Evolutionary conservation across 1,140 invertebrate species (phyloP).

Genomic region (Caenorhabditis latens): DNA sequence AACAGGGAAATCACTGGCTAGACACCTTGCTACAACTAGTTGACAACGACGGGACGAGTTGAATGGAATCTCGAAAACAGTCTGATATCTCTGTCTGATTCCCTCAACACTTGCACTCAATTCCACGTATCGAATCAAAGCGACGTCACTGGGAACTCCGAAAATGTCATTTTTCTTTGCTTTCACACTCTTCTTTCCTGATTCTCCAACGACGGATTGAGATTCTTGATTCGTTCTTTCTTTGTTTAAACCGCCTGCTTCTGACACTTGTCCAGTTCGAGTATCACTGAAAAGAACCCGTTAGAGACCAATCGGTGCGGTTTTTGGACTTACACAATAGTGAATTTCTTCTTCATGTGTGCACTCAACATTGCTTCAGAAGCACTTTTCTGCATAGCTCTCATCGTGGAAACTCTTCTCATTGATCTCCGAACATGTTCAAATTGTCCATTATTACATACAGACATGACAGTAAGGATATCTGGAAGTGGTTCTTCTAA

Average conservation of each 20-base stretch:
- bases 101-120: slow-evolving; percentile 71
- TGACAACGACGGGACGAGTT: slow-evolving; percentile 76
- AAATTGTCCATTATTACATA: slow-evolving; percentile 74
- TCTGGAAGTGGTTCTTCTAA: slow-evolving; percentile 75
- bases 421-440: slow-evolving; percentile 64
- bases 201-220: slow-evolving; percentile 7
- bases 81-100: slow-evolving; percentile 71
- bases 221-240: slow-evolving; percentile 9
- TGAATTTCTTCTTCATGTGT: slow-evolving; percentile 73
- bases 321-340: slow-evolving; percentile 72
- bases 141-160: slow-evolving; percentile 74
- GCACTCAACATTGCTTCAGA: slow-evolving; percentile 66
- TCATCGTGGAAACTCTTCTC: slow-evolving; percentile 72
- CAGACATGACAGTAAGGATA: slow-evolving; percentile 74
- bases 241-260: slow-evolving; percentile 6
- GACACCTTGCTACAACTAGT: slow-evolving; percentile 72
- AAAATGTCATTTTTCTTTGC: slow-evolving; percentile 69
- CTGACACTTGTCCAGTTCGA: slow-evolving; percentile 58
- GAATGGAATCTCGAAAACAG: slow-evolving; percentile 75
- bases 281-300: slow-evolving; percentile 42
- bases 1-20: slow-evolving; percentile 55
- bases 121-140: slow-evolving; percentile 76
- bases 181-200: slow-evolving; percentile 25
- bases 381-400: slow-evolving; percentile 70
- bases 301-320: neutral